Evolutionary conservation across 2,113 vertebrate genomes (phyloP).

Genomic region (Dendrocopos noguchii): DNA sequence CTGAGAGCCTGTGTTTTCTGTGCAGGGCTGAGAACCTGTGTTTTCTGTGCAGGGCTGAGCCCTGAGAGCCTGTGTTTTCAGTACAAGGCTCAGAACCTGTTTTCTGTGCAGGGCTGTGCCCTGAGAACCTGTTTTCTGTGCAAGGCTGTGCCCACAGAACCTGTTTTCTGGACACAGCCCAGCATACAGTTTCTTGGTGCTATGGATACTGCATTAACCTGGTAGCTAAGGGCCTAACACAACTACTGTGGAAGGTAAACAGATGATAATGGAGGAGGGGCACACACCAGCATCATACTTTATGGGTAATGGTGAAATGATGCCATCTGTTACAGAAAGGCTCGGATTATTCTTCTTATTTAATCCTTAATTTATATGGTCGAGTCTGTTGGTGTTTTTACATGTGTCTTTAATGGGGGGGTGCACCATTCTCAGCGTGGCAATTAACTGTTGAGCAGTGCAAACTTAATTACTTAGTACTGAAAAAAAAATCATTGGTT

Average conservation of each 20-base stretch:
- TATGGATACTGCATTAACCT: background rate
- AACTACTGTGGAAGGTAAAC: background rate
- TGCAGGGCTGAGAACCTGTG: no score
- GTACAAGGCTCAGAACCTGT: no score
- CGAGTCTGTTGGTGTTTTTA: background rate
- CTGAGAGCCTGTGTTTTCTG: background rate
- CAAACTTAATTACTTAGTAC: conserved; percentile 6
- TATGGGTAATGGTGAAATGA: background rate
- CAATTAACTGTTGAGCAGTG: background rate
- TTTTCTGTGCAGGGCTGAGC: background rate
- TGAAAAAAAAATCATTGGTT: background rate
- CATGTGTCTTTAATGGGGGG: background rate
- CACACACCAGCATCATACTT: background rate
- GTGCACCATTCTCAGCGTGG: no score
- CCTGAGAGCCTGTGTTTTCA: no score
- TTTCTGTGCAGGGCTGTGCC: background rate
- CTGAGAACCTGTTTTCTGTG: background rate
- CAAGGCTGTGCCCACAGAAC: no score
- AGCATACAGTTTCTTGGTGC: background rate
- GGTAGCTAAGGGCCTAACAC: background rate
- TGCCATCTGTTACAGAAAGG: background rate
- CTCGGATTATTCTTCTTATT: background rate
- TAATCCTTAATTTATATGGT: background rate
- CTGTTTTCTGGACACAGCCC: background rate
- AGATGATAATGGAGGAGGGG: background rate